Base-by-base conservation (phyloP, 2,113 vertebrate genomes). In the Erinaceus europaeus region DNA sequence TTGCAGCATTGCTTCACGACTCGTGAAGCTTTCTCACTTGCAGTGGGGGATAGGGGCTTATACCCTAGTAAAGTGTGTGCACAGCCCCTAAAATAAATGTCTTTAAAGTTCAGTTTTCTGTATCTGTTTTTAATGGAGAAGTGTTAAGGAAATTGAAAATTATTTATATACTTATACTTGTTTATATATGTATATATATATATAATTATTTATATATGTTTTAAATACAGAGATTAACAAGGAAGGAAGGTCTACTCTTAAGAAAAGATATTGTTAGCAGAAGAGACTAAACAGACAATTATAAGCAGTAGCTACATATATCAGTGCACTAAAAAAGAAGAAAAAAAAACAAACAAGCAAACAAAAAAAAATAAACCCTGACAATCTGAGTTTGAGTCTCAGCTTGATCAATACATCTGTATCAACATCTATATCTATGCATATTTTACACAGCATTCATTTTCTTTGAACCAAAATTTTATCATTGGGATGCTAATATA, bases 161-260 rank as follows among this genome's bases (percentile, higher is more conserved):
- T 3, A 23, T n/a, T 84, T 61, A 5, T 11, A 46, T 79, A 61
- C 32, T 29, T 14, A 52, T n/a, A n/a, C n/a, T n/a, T n/a, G n/a
- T n/a, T n/a, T n/a, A n/a, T n/a, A n/a, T n/a, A n/a, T n/a, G n/a
- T n/a, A n/a, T n/a, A n/a, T n/a, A n/a, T n/a, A n/a, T n/a, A n/a
- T n/a, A n/a, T n/a, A n/a, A n/a, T n/a, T n/a, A n/a, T n/a, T n/a
- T n/a, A n/a, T n/a, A n/a, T n/a, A 15, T 4, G 0, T 1, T 69
- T 4, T 68, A 48, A 69, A 25, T 68, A 40, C 10, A 23, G 34
- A 6, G 34, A 38, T 71, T 46, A 67, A 57, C 1, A 42, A 34
- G 5, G 9, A 38, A 27, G 6, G 1, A 0, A 78, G 7, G 15
- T 36, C 38, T 21, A 32, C 34, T 1, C 9, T 13, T 2, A 4